phyloP scores from a whole-genome alignment of 23 tunicate species.

The Botrylloides violaceus region DNA sequence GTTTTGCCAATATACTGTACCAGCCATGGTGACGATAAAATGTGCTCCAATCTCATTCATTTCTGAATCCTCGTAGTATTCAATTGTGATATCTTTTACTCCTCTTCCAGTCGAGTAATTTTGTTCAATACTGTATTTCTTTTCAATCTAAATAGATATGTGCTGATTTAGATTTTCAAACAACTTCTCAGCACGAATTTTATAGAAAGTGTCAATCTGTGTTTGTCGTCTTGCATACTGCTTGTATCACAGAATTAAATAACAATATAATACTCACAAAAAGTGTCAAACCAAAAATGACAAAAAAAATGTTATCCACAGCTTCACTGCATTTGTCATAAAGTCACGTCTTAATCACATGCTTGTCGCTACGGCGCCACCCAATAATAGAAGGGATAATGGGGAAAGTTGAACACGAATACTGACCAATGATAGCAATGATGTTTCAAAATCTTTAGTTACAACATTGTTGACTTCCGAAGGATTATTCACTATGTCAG shows the following conservation, averaged over 20 bases:
- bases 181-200: not conserved
- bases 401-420: not conserved
- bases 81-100: constrained; percentile 33
- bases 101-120: constrained; percentile 13
- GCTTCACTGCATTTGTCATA: too few relatives aligned
- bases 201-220: too few relatives aligned
- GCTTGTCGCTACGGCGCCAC: too few relatives aligned
- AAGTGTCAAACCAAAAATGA: not conserved
- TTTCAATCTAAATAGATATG: constrained; percentile 9
- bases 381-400: too few relatives aligned
- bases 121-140: constrained; percentile 4
- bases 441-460: constrained; percentile 4
- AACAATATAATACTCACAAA: constrained; percentile 1
- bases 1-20: too few relatives aligned
- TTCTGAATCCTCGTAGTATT: constrained; percentile 41
- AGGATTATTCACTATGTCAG: not conserved
- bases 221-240: too few relatives aligned
- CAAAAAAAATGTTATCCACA: too few relatives aligned
- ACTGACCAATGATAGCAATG: not conserved
- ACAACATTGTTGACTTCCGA: constrained; percentile 2
- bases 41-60: constrained; percentile 31
- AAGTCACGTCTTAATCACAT: too few relatives aligned
- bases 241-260: not conserved
- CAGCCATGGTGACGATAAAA: constrained; percentile 47
- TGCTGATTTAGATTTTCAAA: not conserved